Evolutionary conservation across 2,888 invertebrate genomes (phyloP), one percentile per base, ranked within the genome.

Genomic region (Rhagium mordax): DNA sequence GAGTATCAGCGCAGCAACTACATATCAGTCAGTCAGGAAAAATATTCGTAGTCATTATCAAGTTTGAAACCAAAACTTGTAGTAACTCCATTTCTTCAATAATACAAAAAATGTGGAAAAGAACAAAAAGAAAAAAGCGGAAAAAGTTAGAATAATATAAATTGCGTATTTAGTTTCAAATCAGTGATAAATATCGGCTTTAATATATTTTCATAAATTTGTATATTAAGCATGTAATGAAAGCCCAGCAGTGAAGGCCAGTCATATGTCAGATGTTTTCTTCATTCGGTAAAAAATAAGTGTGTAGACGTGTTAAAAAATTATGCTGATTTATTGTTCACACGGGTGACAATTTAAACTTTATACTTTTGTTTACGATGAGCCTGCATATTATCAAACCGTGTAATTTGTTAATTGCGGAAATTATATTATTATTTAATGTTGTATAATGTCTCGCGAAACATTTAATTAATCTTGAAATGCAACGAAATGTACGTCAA

Each of bases 201-300:
- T 47, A 21, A 16, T 33, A 48, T 41, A 21, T 47, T 57, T 20
- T 33, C 27, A 18, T n/a, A 53, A 64, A 53, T 27, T 64, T 65
- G 53, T 65, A 65, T 53, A 65, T 53, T 65, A 65, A 65, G 51
- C 65, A 65, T 65, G 65, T 65, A 65, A 65, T 53, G 15, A 16
- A 1, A n/a, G 15, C 8, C 6, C 10, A 3, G 13, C 3, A n/a
- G n/a, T 10, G 1, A 13, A 13, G 13, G n/a, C 41, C n/a, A 41
- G 41, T 41, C 41, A 41, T 3, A 41, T 41, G 13, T 41, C 3
- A 3, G 6, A 4, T 24, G 24, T 24, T 6, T 24, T 24, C n/a
- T n/a, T n/a, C 24, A 24, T 24, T 24, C 3, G 3, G 3, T 24
- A 24, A 24, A 4, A 4, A 24, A 24, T 3, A n/a, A 4, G 41